Percentiles rank a stretch among this genome's conserved stretches.
Evolutionary conservation across 1,140 invertebrate genomes (phyloP).

Genomic region (Euwallacea fornicatus): DNA sequence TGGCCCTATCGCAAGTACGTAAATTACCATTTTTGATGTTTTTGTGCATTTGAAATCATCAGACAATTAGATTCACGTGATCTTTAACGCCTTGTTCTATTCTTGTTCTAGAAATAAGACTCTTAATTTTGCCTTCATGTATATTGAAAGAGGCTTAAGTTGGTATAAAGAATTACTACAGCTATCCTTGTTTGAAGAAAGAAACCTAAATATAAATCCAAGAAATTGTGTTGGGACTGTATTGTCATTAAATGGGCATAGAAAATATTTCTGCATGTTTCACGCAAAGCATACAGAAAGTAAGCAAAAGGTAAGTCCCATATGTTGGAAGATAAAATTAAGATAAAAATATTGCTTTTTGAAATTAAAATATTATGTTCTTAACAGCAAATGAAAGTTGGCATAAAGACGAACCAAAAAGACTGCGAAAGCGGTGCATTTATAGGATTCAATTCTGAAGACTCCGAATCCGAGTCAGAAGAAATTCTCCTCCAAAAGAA

Average conservation of each 20-base stretch:
- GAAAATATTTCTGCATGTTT: conserved; percentile 98
- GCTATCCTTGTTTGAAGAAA: conserved; percentile 77
- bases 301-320: not conserved
- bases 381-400: not conserved
- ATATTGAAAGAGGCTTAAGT: conserved; percentile 84
- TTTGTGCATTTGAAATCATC: not conserved
- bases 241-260: conserved; percentile 90
- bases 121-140: conserved; percentile 89
- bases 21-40: not conserved
- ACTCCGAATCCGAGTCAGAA: conserved; percentile 56
- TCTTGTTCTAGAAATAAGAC: conserved; percentile 57
- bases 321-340: not conserved
- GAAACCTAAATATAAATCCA: conserved; percentile 89
- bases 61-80: not conserved
- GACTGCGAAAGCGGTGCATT: conserved; percentile 78
- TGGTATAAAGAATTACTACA: conserved; percentile 93
- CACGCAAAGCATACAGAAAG: conserved; percentile 80
- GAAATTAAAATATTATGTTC: not conserved
- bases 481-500: conserved; percentile 57
- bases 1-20: conserved; percentile 92
- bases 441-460: conserved; percentile 74
- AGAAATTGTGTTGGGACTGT: conserved; percentile 97
- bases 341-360: too few species aligned
- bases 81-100: not conserved
- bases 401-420: conserved; percentile 42